Evolutionary conservation across 2,888 invertebrate genomes (phyloP).

Genomic region (Lasioglossum lativentre): DNA sequence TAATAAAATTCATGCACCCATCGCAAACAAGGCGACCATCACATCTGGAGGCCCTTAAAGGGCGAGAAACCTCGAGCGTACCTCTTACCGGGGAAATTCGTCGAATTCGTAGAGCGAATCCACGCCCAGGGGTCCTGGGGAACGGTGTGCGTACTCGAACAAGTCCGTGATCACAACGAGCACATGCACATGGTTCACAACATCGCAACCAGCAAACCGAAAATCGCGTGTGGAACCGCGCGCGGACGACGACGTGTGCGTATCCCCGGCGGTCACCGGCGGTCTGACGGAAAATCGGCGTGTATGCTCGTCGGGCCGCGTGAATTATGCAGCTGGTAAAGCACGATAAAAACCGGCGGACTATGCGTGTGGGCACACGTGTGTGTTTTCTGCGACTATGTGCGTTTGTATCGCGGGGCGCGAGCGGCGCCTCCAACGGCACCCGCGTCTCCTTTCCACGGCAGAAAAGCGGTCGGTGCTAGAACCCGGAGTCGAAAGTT

Average conservation of each 20-base stretch:
- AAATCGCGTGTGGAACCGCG: neutral
- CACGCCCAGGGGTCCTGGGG: neutral
- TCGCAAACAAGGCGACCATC: neutral
- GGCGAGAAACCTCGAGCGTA: neutral
- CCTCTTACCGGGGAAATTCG: neutral
- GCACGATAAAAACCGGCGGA: slow-evolving; percentile 54
- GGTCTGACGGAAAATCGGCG: slow-evolving; percentile 61
- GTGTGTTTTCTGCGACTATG: neutral
- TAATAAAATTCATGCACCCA: neutral
- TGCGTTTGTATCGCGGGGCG: slow-evolving; percentile 51
- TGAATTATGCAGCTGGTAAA: slow-evolving; percentile 57
- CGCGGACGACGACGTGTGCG: slow-evolving; percentile 14
- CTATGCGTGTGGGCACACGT: slow-evolving; percentile 5
- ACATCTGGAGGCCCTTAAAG: neutral
- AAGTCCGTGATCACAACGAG: neutral
- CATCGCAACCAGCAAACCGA: neutral
- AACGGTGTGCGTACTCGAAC: neutral
- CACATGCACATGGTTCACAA: slow-evolving; percentile 1
- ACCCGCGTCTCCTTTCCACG: slow-evolving; percentile 36
- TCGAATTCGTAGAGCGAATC: neutral
- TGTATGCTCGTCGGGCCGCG: slow-evolving; percentile 37
- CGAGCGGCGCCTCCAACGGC: slow-evolving; percentile 52
- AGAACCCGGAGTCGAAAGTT: slow-evolving; percentile 13
- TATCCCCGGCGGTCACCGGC: slow-evolving; percentile 47
- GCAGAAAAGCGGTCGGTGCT: slow-evolving; percentile 22